phyloP scores from a whole-genome alignment of 2,797 vertebrate species.

The Botia almorhae region DNA sequence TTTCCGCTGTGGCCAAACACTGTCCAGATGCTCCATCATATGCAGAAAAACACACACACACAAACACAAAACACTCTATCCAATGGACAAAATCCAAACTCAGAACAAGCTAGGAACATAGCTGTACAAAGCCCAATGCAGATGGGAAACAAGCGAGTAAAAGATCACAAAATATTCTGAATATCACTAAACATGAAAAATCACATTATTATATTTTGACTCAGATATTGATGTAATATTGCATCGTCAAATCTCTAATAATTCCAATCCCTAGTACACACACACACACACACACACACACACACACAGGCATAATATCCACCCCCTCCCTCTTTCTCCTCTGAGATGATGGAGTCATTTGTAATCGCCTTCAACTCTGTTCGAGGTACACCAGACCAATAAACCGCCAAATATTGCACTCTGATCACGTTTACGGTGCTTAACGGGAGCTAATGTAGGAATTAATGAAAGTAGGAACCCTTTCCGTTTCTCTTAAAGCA shows the following conservation, averaged over 20 bases:
- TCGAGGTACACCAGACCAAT: slow-evolving; percentile 48
- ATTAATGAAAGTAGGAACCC: slow-evolving; percentile 57
- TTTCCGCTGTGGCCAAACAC: slow-evolving; percentile 35
- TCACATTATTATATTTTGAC: not conserved
- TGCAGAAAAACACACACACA: not conserved
- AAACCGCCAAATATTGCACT: slow-evolving; percentile 48
- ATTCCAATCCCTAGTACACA: slow-evolving; percentile 4
- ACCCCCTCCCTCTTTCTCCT: slow-evolving; percentile 7
- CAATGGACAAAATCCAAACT: not conserved
- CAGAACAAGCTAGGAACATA: not conserved
- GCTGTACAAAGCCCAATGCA: not conserved
- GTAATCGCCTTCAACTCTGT: slow-evolving; percentile 51
- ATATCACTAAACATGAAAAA: not conserved
- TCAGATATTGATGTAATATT: not conserved
- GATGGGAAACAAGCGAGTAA: not conserved
- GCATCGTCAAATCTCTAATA: not conserved
- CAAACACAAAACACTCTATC: not conserved
- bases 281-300: slow-evolving; percentile 8
- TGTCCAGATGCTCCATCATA: slow-evolving; percentile 44
- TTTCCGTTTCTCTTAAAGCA: slow-evolving; percentile 56
- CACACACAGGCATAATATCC: slow-evolving; percentile 32
- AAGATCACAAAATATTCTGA: not conserved
- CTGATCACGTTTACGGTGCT: slow-evolving; percentile 54
- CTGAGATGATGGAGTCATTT: slow-evolving; percentile 53
- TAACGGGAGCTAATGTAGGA: slow-evolving; percentile 53